Conservation (phyloP, 1,140 invertebrate genomes). For the Pachypeltis micranthus region DNA sequence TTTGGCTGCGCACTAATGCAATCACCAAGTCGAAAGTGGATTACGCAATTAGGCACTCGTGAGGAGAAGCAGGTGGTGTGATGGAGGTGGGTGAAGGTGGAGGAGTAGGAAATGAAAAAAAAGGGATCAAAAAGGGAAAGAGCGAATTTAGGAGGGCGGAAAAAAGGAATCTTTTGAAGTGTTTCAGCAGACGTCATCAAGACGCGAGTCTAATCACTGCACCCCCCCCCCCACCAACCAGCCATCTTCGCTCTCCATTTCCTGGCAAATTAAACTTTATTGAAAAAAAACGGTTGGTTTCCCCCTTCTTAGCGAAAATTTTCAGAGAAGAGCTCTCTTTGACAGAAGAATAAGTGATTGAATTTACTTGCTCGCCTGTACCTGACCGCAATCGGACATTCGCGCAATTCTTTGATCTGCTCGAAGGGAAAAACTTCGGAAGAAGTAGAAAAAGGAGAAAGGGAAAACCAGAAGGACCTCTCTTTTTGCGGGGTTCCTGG, state of each 20-base stretch:
- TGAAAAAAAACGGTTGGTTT: conserved; percentile 13
- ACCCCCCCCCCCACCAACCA: too few relatives aligned
- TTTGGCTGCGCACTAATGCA: conserved; percentile 8
- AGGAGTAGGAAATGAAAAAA: neutral
- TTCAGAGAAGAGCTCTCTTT: neutral
- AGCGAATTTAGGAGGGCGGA: too few relatives aligned
- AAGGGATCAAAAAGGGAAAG: neutral
- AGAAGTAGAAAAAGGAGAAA: neutral
- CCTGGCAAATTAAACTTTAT: conserved; percentile 12
- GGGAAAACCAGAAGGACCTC: too few relatives aligned
- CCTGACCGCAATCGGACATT: conserved; percentile 12
- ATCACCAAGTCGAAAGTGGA: neutral
- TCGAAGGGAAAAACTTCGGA: too few relatives aligned
- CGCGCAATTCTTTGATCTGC: neutral
- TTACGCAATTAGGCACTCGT: neutral
- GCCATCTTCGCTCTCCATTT: neutral
- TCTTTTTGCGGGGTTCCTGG: too few relatives aligned
- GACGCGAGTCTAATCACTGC: conserved; percentile 3
- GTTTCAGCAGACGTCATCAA: conserved; percentile 5
- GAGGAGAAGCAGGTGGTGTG: neutral
- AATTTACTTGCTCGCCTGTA: conserved; percentile 13
- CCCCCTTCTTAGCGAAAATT: too few relatives aligned
- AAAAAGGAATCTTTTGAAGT: neutral
- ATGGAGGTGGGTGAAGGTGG: too few relatives aligned
- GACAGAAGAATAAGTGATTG: conserved; percentile 20